Conservation (phyloP, 37 sponge, comb jelly and placozoan species). For the Agelas oroides region DNA sequence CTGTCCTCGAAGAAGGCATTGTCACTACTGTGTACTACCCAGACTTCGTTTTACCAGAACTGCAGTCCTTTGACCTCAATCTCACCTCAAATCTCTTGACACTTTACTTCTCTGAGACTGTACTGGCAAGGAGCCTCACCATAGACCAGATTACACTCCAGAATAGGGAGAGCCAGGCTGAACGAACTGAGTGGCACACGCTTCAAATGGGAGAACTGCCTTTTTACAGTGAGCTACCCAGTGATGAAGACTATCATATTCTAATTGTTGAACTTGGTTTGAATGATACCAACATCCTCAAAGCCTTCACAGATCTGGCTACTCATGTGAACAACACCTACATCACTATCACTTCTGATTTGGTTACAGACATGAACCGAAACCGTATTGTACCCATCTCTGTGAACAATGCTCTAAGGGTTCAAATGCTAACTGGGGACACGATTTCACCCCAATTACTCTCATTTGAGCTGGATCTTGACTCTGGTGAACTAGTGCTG, state of each 20-base stretch:
- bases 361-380: constrained; percentile 79
- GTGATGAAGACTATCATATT: constrained; percentile 63
- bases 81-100: constrained; percentile 67
- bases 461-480: constrained; percentile 68
- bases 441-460: constrained; percentile 58
- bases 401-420: constrained; percentile 37
- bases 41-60: constrained; percentile 68
- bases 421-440: constrained; percentile 58
- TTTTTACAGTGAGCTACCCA: not conserved
- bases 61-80: constrained; percentile 85
- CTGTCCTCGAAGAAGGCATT: constrained; percentile 59
- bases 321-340: constrained; percentile 76
- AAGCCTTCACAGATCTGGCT: constrained; percentile 78
- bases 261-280: constrained; percentile 73
- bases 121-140: constrained; percentile 68
- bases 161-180: constrained; percentile 36
- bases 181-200: constrained; percentile 24
- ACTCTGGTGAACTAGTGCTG: constrained; percentile 61
- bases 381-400: constrained; percentile 73
- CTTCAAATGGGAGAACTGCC: constrained; percentile 66
- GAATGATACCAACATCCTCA: constrained; percentile 81
- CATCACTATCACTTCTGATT: constrained; percentile 55
- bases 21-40: constrained; percentile 69
- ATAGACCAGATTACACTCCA: constrained; percentile 80
- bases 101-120: constrained; percentile 92